Evolutionary conservation across 2,797 vertebrate species (phyloP).

Genomic region (Meriones psammophilus): DNA sequence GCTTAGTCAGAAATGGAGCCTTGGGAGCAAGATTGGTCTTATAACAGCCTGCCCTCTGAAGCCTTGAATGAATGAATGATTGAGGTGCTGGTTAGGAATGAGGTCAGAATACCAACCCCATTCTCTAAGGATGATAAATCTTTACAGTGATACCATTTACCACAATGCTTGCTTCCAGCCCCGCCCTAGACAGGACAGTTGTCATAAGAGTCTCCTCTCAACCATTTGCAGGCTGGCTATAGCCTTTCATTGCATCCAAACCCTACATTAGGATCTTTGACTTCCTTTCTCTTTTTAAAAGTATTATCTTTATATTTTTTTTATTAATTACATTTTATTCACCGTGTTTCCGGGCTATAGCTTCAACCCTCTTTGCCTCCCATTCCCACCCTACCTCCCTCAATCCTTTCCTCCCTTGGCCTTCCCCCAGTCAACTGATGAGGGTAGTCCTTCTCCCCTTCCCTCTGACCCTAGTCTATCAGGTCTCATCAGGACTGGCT

Average conservation of each 20-base stretch:
- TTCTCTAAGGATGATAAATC: conserved; percentile 47
- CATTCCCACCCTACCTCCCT: no score
- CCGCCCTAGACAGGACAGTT: not conserved
- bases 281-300: not conserved
- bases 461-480: no score
- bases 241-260: conserved; percentile 15
- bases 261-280: not conserved
- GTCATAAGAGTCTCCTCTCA: conserved; percentile 3
- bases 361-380: no score
- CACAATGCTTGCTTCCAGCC: conserved; percentile 32
- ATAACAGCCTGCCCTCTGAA: conserved; percentile 53
- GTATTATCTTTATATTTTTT: no score
- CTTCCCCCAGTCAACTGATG: no score
- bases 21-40: conserved; percentile 52
- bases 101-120: conserved; percentile 40
- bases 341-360: no score
- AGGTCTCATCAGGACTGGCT: no score
- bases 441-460: no score
- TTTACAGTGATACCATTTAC: conserved; percentile 9
- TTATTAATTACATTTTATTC: no score
- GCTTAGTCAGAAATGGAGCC: conserved; percentile 70
- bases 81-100: not conserved
- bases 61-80: conserved; percentile 53
- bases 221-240: not conserved
- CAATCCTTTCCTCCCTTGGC: no score